Base-by-base conservation (phyloP, 1,140 invertebrate species). In the Micrasema minimum region DNA sequence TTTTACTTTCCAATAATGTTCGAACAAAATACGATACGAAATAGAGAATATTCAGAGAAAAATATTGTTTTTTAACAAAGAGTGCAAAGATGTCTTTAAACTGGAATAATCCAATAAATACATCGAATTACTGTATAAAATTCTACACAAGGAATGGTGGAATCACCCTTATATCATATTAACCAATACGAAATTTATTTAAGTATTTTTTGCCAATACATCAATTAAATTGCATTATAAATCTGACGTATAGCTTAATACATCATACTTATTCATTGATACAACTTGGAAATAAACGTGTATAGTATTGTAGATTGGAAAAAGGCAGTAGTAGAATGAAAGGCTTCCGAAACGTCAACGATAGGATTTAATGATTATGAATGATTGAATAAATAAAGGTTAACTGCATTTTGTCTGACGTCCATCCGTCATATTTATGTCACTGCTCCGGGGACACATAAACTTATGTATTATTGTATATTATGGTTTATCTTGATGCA, bases 301-400 rank as follows among this genome's bases (percentile, higher is more conserved):
- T 53, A 50, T 37, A 41, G 26, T 31, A 31, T 31, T 31, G 7
- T 31, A 31, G 7, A 31, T 2, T 31, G 7, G 26, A 31, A 31
- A 31, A 20, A 31, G 53, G 68, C 48, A 26, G 51, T 35, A 53
- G 50, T 38, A 45, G 31, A 43, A 35, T 57, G 26, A 31, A 31
- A 31, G 62, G 18, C 67, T 45, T n/a, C 46, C 46, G 46, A 46
- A 45, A 64, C 59, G 59, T 64, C 59, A 64, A 20, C 55, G 38
- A 43, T 11, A n/a, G 66, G 51, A 67, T 67, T 69, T 69, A 41
- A 69, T 53, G 55, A 69, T 64, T 50, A 69, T 62, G 67, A 16
- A 51, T 46, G 67, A 69, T 69, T 38, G 67, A 69, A 74, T 74
- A 74, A 74, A 71, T 66, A 69, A 71, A 69, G 72, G 72, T 71